A percentile compares a stretch with the other conserved stretches of the same genome.
These are phyloP conservation scores for Cariama cristata DNA, from an alignment of 2,113 vertebrate species.

Conservation along the genomic window DNA sequence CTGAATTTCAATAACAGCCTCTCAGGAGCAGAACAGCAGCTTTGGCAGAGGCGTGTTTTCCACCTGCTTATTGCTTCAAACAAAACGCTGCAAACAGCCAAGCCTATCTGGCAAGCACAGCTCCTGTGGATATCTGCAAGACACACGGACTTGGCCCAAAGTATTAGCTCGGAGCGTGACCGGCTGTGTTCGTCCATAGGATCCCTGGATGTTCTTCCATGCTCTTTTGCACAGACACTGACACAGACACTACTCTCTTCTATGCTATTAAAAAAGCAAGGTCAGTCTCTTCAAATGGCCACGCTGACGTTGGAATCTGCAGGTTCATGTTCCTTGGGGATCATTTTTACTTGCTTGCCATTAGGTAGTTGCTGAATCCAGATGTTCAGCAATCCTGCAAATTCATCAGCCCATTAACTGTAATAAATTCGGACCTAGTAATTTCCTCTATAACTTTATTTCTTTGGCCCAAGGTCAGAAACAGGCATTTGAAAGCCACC, in stretches of 20 bases:
- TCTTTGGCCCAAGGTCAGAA: not conserved
- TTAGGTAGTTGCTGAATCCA: not conserved
- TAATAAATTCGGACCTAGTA: not conserved
- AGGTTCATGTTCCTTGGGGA: not conserved
- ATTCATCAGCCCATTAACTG: not conserved
- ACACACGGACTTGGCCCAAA: rapidly evolving
- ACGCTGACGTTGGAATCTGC: rapidly evolving
- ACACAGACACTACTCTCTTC: not conserved
- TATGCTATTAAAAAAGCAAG: not conserved
- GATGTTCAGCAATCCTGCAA: not conserved
- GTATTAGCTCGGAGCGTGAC: rapidly evolving
- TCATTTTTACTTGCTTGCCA: not conserved
- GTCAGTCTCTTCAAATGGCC: not conserved
- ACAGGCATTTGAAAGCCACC: not conserved
- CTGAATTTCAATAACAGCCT: not conserved
- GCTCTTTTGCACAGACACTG: not conserved
- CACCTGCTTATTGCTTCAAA: not conserved
- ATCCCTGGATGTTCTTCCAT: not conserved
- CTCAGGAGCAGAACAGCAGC: not conserved
- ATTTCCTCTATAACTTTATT: not conserved
- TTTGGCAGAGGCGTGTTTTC: not conserved
- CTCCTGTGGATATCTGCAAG: not conserved
- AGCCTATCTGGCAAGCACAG: not conserved
- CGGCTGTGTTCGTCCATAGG: rapidly evolving
- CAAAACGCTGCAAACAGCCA: not conserved